Conservation (phyloP, 2,797 vertebrate genomes). For the Lacerta bilineata region DNA sequence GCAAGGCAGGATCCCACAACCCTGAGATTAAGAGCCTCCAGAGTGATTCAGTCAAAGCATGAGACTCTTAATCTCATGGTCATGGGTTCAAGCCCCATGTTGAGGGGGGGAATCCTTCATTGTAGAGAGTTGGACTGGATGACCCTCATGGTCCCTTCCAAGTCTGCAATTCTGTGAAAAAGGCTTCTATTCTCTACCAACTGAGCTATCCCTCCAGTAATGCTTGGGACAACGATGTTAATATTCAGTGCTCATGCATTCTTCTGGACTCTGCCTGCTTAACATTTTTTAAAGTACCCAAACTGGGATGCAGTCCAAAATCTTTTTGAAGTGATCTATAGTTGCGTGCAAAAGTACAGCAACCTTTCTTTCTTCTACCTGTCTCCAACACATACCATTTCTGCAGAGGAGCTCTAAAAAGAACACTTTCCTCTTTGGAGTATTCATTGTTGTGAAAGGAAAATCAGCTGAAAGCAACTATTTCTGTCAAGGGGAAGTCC, state of each 20-base stretch:
- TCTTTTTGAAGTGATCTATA: not conserved
- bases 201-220: slow-evolving; percentile 16
- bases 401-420: not conserved
- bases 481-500: not conserved
- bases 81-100: too few relatives aligned
- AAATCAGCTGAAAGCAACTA: not conserved
- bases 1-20: too few relatives aligned
- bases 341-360: slow-evolving; percentile 11
- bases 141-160: too few relatives aligned
- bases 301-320: slow-evolving; percentile 46
- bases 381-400: not conserved
- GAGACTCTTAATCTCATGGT: too few relatives aligned
- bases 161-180: too few relatives aligned
- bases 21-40: too few relatives aligned
- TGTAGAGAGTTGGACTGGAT: too few relatives aligned
- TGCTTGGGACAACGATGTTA: slow-evolving; percentile 12
- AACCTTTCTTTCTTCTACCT: not conserved
- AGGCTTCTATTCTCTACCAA: too few relatives aligned
- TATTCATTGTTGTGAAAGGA: not conserved
- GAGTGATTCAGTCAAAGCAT: too few relatives aligned
- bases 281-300: not conserved
- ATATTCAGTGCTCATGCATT: slow-evolving; percentile 22
- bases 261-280: slow-evolving; percentile 40
- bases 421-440: not conserved
- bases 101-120: too few relatives aligned